Percentiles rank a stretch among this genome's conserved stretches.
These are phyloP conservation scores for Leptura quadrifasciata DNA, from an alignment of 2,888 invertebrate genomes.

Conservation along the genomic window DNA sequence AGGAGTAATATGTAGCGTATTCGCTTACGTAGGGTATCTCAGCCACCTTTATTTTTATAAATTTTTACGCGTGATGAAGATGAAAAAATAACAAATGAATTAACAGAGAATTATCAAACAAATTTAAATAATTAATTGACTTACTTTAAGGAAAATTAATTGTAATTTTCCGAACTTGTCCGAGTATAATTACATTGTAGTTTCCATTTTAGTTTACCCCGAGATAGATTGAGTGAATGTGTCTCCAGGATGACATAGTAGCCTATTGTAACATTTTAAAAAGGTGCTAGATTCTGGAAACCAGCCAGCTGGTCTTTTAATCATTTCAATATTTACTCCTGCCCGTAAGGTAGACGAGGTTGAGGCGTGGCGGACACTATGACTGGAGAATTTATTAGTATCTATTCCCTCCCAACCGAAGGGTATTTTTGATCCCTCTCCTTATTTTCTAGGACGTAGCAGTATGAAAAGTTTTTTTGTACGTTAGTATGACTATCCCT, in stretches of 20 bases:
- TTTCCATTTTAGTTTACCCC: no score
- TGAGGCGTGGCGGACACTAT: constrained; percentile 23
- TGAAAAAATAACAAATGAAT: no score
- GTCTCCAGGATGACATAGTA: constrained; percentile 5
- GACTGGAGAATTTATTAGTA: constrained; percentile 14
- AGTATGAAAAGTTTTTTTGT: neutral
- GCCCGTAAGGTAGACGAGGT: constrained; percentile 15
- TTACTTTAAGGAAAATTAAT: no score
- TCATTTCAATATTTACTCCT: constrained; percentile 15
- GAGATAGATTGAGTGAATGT: constrained; percentile 23
- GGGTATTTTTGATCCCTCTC: constrained; percentile 26
- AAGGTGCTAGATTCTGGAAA: constrained; percentile 27
- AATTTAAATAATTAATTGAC: no score
- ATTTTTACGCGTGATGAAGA: no score
- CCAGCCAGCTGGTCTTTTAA: constrained; percentile 29
- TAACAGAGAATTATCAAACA: no score
- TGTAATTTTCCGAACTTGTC: no score
- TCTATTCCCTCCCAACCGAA: neutral
- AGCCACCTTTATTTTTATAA: no score
- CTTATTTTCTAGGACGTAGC: constrained; percentile 27
- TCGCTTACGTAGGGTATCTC: no score
- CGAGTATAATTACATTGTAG: no score
- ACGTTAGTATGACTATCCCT: neutral
- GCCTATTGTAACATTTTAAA: constrained; percentile 36
- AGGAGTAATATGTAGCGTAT: no score